Percentiles rank a stretch among this genome's conserved stretches.
These are phyloP conservation scores for Prolemur simus DNA, from an alignment of 2,113 vertebrate genomes.

Conservation along the genomic window DNA sequence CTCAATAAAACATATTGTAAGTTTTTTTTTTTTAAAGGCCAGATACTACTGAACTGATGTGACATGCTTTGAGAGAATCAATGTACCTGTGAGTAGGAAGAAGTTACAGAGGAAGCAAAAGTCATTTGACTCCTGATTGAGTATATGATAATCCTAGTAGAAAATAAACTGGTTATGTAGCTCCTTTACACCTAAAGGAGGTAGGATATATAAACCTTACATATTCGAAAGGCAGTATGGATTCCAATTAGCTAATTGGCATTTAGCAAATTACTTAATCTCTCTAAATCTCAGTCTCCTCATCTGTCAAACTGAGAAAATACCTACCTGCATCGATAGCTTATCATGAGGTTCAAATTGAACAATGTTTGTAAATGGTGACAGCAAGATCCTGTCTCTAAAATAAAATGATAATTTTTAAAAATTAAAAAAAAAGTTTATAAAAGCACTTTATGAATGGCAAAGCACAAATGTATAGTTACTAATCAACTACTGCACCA, in stretches of 20 bases:
- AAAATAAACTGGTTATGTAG: not conserved
- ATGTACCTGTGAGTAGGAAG: not conserved
- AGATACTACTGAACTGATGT: not conserved
- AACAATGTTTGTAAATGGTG: not conserved
- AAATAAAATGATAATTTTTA: too few species aligned
- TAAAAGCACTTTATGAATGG: not conserved
- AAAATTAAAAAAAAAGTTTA: too few species aligned
- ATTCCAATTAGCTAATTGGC: not conserved
- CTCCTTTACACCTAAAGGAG: not conserved
- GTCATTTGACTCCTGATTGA: not conserved
- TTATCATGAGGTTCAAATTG: not conserved
- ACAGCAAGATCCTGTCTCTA: too few species aligned
- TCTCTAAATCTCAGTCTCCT: not conserved
- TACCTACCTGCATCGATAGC: not conserved
- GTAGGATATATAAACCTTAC: not conserved
- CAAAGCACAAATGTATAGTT: not conserved
- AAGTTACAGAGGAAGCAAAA: not conserved
- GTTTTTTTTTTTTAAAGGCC: not conserved
- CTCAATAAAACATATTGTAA: not conserved
- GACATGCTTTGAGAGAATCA: not conserved
- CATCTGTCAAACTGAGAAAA: conserved; percentile 13
- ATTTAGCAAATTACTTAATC: not conserved
- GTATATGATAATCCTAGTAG: not conserved
- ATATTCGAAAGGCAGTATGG: not conserved
- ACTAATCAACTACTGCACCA: not conserved